Evolutionary conservation across 2,888 invertebrate genomes (phyloP).

Genomic region (Epiperipatus broadwayi): DNA sequence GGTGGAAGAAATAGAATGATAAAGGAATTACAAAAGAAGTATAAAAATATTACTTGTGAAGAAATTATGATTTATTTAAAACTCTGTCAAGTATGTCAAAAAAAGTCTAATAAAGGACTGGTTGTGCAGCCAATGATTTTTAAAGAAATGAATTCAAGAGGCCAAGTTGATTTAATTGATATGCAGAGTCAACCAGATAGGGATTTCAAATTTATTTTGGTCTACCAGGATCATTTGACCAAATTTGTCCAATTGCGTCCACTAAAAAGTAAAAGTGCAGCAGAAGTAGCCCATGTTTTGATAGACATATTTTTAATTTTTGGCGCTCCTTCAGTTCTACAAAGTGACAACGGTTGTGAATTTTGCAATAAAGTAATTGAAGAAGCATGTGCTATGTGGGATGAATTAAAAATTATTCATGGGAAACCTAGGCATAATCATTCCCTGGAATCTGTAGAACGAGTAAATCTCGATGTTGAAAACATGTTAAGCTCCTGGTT

Average conservation of each 20-base stretch:
- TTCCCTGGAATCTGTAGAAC: slow-evolving; percentile 13
- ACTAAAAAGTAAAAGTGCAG: slow-evolving; percentile 17
- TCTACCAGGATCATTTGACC: slow-evolving; percentile 19
- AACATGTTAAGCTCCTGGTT: slow-evolving; percentile 16
- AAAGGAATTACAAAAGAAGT: no score
- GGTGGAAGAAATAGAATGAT: no score
- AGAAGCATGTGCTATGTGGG: slow-evolving; percentile 15
- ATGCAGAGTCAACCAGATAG: slow-evolving; percentile 17
- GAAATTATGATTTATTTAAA: no score
- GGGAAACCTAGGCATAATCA: slow-evolving; percentile 14
- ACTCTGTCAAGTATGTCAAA: no score
- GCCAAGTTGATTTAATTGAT: slow-evolving; percentile 19
- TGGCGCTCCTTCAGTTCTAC: slow-evolving; percentile 16
- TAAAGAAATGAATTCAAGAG: no score
- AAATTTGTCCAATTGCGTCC: slow-evolving; percentile 18
- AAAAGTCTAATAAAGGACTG: no score
- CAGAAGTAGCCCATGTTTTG: slow-evolving; percentile 15
- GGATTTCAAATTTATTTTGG: slow-evolving; percentile 17
- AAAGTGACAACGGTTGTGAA: slow-evolving; percentile 16
- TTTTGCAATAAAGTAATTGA: slow-evolving; percentile 15
- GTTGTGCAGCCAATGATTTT: no score
- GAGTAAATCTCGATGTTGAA: slow-evolving; percentile 14
- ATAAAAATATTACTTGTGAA: no score
- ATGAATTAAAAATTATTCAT: slow-evolving; percentile 13
- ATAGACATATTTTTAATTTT: slow-evolving; percentile 17